Base-by-base conservation (phyloP, 2,113 vertebrate genomes). In the Mustelus asterias region DNA sequence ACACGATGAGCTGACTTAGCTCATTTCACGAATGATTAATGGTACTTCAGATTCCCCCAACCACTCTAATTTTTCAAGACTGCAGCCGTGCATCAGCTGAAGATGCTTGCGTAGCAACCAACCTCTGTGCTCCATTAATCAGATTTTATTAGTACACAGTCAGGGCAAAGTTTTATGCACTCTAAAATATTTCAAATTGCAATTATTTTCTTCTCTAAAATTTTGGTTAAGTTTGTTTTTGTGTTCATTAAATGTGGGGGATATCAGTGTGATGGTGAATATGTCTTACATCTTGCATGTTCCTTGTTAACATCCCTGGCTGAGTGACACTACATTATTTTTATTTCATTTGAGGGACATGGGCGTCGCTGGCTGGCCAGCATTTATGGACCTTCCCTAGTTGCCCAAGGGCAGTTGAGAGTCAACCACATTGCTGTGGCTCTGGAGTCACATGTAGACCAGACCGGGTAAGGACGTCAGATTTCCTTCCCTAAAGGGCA, bases 11-110 rank as follows among this genome's bases (percentile, higher is more conserved):
- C 89, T 93, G 89, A 65, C 60, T 93, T 93, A 63, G 63, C 60
- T 93, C 89, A 65, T 93, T 93, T 93, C 60, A 93, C 89, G 37
- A 93, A 22, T 93, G 89, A 93, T 93, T 93, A 93, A 93, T 67
- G 60, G n/a, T 65, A 65, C 60, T 33, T 93, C 89, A 93, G n/a
- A 65, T 93, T 76, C 60, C 7, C n/a, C 89, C n/a, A 93, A 20
- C 33, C n/a, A 65, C n/a, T 93, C 60, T 65, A 37, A 93, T 93
- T 65, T 65, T 22, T 93, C 89, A 93, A 93, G n/a, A 60, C 60
- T 37, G 33, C 89, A 37, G 89, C 58, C n/a, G 22, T 93, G 89
- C 60, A 93, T 93, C 37, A 93, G n/a, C 60, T 41, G 88, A 89
- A 58, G 88, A 60, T 92, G 58, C 54, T 88, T 63, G 26, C 88